phyloP scores from a whole-genome alignment of 2,113 vertebrate species.

The Aramus guarauna region DNA sequence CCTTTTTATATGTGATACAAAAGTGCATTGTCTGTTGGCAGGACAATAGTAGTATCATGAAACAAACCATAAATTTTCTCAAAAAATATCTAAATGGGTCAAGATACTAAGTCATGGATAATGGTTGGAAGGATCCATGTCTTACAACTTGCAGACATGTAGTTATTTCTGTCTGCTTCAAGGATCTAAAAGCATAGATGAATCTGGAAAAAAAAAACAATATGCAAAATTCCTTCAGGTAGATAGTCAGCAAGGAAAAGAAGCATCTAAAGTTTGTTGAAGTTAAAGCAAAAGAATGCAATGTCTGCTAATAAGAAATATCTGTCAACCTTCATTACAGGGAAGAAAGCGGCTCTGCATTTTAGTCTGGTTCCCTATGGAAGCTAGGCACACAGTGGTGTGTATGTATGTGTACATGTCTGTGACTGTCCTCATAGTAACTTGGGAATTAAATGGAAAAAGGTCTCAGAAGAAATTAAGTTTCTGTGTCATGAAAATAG shows the following conservation, averaged over 20 bases:
- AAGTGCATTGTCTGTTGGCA: neutral
- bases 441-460: neutral
- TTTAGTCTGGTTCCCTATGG: neutral
- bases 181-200: neutral
- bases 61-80: neutral
- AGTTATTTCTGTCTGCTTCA: neutral
- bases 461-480: neutral
- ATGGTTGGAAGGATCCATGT: neutral
- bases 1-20: neutral
- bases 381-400: neutral
- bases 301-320: neutral
- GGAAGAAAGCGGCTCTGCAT: neutral
- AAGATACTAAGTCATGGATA: neutral
- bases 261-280: neutral
- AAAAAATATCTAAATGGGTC: neutral
- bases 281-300: neutral
- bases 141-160: neutral
- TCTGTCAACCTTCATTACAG: neutral
- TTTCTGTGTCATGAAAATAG: neutral
- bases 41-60: neutral
- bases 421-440: neutral
- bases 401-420: neutral
- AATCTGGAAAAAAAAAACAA: neutral
- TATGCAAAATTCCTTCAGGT: neutral
- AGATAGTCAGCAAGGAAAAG: neutral